phyloP scores from a whole-genome alignment of 1,140 invertebrate species.

The Hormaphis cornu region DNA sequence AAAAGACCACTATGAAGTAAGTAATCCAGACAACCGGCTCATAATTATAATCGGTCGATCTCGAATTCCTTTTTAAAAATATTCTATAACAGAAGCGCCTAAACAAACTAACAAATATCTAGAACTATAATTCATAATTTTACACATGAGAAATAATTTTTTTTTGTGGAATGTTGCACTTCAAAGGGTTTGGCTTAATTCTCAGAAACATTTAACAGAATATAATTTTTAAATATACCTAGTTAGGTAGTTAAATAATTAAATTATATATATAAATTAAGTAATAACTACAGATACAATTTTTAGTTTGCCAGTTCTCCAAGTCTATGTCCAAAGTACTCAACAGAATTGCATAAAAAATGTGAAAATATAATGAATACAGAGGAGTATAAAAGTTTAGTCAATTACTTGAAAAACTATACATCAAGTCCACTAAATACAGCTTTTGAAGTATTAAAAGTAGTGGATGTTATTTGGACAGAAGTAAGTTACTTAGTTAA shows the following conservation, averaged over 20 bases:
- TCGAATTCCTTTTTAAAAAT: no score
- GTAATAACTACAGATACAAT: not conserved
- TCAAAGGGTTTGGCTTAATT: no score
- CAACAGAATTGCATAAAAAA: constrained; percentile 4
- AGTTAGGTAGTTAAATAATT: not conserved
- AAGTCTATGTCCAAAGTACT: not conserved
- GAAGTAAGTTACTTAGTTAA: not conserved
- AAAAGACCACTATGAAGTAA: not conserved
- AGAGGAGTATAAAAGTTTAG: not conserved
- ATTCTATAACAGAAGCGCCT: no score
- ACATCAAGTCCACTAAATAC: constrained; percentile 6
- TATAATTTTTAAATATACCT: no score
- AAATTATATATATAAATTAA: not conserved
- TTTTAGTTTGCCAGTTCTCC: not conserved
- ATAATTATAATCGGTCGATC: no score
- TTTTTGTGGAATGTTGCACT: no score
- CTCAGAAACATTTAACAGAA: no score
- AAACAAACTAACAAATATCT: no score
- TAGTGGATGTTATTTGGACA: constrained; percentile 7
- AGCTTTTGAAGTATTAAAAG: not conserved
- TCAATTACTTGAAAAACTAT: constrained; percentile 1
- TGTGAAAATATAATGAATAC: not conserved
- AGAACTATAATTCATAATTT: no score
- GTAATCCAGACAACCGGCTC: no score
- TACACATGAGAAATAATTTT: no score